phyloP scores from a whole-genome alignment of 2,113 vertebrate species.

The Clarias macrocephalus region DNA sequence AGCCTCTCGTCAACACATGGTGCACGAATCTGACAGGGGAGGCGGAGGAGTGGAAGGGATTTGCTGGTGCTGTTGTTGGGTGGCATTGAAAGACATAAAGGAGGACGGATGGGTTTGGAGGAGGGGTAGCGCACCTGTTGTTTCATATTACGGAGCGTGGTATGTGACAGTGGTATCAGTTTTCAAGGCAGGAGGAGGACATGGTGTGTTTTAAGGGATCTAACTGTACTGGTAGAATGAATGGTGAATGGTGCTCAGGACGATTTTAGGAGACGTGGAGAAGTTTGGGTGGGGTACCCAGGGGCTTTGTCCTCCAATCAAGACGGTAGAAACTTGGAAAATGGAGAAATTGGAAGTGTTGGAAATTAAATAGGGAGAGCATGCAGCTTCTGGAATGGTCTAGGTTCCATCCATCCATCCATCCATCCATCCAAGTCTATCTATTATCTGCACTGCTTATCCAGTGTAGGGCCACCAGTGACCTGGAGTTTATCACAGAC shows the following conservation, averaged over 20 bases:
- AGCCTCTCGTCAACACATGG: constrained; percentile 14
- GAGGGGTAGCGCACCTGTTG: constrained; percentile 40
- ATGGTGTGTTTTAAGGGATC: background rate
- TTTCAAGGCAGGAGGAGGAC: constrained; percentile 25
- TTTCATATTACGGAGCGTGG: constrained; percentile 13
- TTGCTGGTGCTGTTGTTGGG: background rate
- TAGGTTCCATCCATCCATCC: too few species aligned
- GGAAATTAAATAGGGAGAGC: background rate
- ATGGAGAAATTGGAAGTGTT: background rate
- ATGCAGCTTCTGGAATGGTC: background rate
- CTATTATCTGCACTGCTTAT: too few species aligned
- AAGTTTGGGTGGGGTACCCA: background rate
- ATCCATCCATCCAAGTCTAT: too few species aligned
- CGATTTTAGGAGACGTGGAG: background rate
- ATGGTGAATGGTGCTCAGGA: background rate
- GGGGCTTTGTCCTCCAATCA: background rate
- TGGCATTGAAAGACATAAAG: constrained; percentile 20
- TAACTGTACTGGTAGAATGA: constrained; percentile 15
- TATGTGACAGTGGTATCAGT: constrained; percentile 43
- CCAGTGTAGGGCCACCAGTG: too few species aligned
- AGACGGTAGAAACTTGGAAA: background rate
- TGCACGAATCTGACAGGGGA: background rate
- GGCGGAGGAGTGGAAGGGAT: background rate
- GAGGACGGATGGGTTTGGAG: background rate
- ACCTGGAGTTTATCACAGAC: too few species aligned